A percentile compares a stretch with the other conserved stretches of the same genome.
phyloP scores from a whole-genome alignment of 2,113 vertebrate species.

The Podiceps cristatus region DNA sequence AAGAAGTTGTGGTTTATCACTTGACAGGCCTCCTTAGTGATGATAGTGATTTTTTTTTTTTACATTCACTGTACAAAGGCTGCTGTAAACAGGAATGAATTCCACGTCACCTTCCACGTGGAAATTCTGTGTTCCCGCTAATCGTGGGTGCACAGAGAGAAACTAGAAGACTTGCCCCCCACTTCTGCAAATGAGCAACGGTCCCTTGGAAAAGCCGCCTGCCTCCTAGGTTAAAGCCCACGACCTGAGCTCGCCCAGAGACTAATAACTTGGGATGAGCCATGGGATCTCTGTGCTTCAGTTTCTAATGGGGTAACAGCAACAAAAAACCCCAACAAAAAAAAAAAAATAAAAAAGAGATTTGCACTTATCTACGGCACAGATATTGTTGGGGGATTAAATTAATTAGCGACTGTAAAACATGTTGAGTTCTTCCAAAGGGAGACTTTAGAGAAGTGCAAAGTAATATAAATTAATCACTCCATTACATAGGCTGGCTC shows the following conservation, averaged over 20 bases:
- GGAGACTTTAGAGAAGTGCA: slow-evolving; percentile 47
- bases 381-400: background rate
- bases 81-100: background rate
- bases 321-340: background rate
- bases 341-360: background rate
- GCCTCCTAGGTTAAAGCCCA: background rate
- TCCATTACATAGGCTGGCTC: background rate
- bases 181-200: background rate
- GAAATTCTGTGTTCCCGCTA: background rate
- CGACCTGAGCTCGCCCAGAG: background rate
- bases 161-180: background rate
- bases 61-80: background rate
- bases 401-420: slow-evolving; percentile 43
- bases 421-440: slow-evolving; percentile 14
- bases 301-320: background rate
- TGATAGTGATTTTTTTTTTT: background rate
- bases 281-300: background rate
- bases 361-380: background rate
- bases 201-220: background rate
- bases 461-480: slow-evolving; percentile 61
- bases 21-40: background rate
- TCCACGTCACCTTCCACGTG: background rate
- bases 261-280: background rate
- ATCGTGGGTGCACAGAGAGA: accelerated
- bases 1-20: background rate